Conservation (phyloP, 2,113 vertebrate genomes). For the Theristicus caerulescens region DNA sequence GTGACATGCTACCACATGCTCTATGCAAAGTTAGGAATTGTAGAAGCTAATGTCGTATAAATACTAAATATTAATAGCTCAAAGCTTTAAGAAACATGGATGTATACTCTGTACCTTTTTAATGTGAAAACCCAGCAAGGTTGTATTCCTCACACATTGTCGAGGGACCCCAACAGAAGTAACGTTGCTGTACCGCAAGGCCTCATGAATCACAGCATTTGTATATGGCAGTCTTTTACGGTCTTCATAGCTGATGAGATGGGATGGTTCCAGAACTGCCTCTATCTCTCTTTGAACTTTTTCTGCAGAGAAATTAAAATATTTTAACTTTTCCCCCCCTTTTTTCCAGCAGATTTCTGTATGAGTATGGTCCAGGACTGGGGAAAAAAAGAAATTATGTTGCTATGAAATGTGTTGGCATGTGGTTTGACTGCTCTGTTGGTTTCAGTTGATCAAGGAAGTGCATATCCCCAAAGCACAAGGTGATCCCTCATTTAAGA, state of each 20-base stretch:
- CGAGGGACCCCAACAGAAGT: constrained; percentile 35
- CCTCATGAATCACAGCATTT: constrained; percentile 53
- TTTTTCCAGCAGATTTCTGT: not conserved
- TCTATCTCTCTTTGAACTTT: constrained; percentile 65
- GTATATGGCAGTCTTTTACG: constrained; percentile 58
- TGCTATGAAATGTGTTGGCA: accelerated
- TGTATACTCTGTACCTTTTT: constrained; percentile 46
- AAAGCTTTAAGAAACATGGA: not conserved
- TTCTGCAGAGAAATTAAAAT: constrained; percentile 2
- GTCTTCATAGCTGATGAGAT: constrained; percentile 45
- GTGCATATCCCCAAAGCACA: not conserved
- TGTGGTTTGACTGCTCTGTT: not conserved
- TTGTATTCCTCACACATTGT: constrained; percentile 32
- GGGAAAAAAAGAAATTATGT: accelerated
- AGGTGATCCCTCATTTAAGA: not conserved
- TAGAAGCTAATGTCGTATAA: not conserved
- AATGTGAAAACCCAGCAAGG: constrained; percentile 18
- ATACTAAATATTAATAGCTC: not conserved
- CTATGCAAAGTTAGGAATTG: not conserved
- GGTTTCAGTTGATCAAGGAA: not conserved
- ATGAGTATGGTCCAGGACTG: accelerated
- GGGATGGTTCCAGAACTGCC: constrained; percentile 7
- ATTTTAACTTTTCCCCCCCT: not conserved
- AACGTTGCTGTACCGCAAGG: constrained; percentile 37
- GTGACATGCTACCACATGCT: not conserved